Conservation (phyloP, 2,888 invertebrate species). For the Gortyna flavago region DNA sequence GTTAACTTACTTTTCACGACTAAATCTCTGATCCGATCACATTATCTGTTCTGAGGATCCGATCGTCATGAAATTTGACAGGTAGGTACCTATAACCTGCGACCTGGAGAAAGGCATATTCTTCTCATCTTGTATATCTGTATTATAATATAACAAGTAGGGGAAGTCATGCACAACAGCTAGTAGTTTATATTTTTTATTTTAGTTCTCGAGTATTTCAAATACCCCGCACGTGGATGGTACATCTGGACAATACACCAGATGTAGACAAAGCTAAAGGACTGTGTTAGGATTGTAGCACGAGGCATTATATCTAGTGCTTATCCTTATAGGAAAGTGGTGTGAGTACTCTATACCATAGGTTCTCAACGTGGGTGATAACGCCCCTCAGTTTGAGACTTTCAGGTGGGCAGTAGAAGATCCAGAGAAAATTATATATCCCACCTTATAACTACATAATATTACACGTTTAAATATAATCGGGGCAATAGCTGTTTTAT, state of each 20-base stretch:
- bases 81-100: not conserved
- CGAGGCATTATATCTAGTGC: constrained; percentile 1
- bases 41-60: no score
- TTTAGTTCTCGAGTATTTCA: constrained; percentile 20
- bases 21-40: not conserved
- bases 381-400: no score
- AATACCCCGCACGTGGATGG: constrained; percentile 5
- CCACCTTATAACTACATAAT: no score
- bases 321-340: not conserved
- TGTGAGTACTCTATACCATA: no score
- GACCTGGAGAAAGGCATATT: no score
- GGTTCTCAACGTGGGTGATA: no score
- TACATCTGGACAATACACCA: no score
- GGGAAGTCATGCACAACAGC: not conserved
- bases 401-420: no score
- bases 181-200: constrained; percentile 11
- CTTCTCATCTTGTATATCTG: not conserved
- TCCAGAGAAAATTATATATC: no score
- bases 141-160: not conserved
- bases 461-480: no score
- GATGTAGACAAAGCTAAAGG: not conserved
- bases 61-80: not conserved
- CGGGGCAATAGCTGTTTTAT: no score
- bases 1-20: not conserved
- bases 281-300: not conserved